Base-by-base conservation (phyloP, 2,888 invertebrate genomes). In the Amphipyra tragopoginis region DNA sequence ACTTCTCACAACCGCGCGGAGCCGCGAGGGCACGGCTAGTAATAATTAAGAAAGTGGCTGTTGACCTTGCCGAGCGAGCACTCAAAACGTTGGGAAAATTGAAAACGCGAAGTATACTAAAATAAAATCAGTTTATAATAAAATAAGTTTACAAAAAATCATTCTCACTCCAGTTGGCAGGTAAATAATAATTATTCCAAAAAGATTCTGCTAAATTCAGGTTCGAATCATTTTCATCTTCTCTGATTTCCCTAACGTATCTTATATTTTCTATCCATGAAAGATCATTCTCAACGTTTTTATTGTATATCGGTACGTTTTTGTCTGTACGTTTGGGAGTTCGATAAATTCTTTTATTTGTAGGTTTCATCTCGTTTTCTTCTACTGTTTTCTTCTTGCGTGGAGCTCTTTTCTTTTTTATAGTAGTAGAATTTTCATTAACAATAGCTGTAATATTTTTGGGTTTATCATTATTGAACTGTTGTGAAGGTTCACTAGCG, bases 251-350 rank as follows among this genome's bases (percentile, higher is more conserved):
- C 65, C 93, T 85, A 0, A 93, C 84, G 52, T 80, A 90, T 63
- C 83, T 85, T 39, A 93, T 80, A 39, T 86, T 85, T 75, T 90
- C 89, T 0, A 93, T 49, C 93, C 93, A 93, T 1, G 91, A 89
- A 1, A 92, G 67, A 67, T 89, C 86, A 14, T 80, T 74, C 34
- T 73, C 63, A 21, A 73, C 59, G 50, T 64, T 47, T 15, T 62
- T 43, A 8, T 75, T 77, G 51, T 75, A 67, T 14, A 73, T 72
- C 5, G 69, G 57, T 34, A 71, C 10, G n/a, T 10, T 45, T 45
- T 21, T 26, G 14, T 33, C 33, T 5, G 14, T 26, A 1, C 0
- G 13, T 53, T 68, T 56, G 1, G 50, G 10, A n/a, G 11, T 42
- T 40, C 2, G 8, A 51, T 15, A 33, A 9, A 7, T 1, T 59